phyloP scores from a whole-genome alignment of 2,797 vertebrate species.

The Chrysocyon brachyurus region DNA sequence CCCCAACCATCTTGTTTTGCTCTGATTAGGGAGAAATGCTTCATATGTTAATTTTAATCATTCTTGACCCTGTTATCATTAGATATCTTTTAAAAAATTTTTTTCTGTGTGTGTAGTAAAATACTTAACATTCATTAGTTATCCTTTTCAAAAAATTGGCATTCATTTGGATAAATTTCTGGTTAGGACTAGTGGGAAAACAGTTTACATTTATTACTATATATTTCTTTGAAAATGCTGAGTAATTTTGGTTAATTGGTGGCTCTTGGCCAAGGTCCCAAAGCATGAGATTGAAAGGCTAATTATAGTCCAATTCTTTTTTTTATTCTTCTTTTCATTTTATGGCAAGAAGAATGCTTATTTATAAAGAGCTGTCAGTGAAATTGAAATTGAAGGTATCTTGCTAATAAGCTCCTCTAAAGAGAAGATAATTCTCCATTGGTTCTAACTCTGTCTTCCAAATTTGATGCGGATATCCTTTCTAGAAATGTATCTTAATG shows the following conservation, averaged over 20 bases:
- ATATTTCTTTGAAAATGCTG: conserved; percentile 51
- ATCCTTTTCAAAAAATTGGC: conserved; percentile 16
- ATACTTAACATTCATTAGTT: conserved; percentile 43
- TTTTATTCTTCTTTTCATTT: neutral
- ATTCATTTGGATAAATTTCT: conserved; percentile 54
- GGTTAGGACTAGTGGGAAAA: conserved; percentile 31
- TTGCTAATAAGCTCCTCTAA: conserved; percentile 40
- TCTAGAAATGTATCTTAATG: neutral
- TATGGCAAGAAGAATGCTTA: conserved; percentile 49
- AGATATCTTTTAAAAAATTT: neutral
- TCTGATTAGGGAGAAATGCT: conserved; percentile 43
- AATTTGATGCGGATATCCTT: neutral
- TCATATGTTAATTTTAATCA: conserved; percentile 53
- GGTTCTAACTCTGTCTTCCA: conserved; percentile 35
- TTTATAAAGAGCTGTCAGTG: conserved; percentile 48
- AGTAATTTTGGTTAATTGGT: conserved; percentile 57
- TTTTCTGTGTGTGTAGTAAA: neutral
- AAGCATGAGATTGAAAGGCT: conserved; percentile 44
- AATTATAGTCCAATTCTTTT: neutral
- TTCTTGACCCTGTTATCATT: conserved; percentile 39
- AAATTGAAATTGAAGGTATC: conserved; percentile 13
- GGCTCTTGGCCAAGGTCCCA: neutral
- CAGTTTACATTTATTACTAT: conserved; percentile 36
- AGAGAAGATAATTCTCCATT: conserved; percentile 53
- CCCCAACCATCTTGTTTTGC: neutral